These are phyloP conservation scores for Conus ventricosus DNA, from an alignment of 1,140 invertebrate genomes.

Conservation along the genomic window DNA sequence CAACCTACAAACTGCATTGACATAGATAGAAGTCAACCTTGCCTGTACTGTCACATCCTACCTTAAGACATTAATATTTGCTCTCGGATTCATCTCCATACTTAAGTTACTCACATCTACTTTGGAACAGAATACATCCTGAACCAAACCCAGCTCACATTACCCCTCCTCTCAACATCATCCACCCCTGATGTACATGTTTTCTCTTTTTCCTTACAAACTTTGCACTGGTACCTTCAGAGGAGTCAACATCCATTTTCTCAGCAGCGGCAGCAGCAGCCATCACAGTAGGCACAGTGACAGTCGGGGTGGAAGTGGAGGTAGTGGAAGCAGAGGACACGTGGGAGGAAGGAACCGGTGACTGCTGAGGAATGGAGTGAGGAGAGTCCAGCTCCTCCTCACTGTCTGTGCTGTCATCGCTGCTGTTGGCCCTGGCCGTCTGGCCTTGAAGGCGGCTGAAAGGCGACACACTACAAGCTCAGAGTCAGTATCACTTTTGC, in stretches of 20 bases:
- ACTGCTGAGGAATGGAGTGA: conserved; percentile 63
- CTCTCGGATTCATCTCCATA: too few relatives aligned
- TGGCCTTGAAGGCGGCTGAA: conserved; percentile 54
- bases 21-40: too few relatives aligned
- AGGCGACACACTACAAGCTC: background rate
- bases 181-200: too few relatives aligned
- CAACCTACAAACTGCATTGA: too few relatives aligned
- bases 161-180: too few relatives aligned
- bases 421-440: conserved; percentile 55
- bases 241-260: conserved; percentile 41
- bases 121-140: too few relatives aligned
- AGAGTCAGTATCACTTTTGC: background rate
- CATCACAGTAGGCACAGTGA: conserved; percentile 26
- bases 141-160: too few relatives aligned
- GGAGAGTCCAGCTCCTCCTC: conserved; percentile 73
- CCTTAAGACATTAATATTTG: too few relatives aligned
- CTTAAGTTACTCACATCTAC: too few relatives aligned
- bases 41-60: too few relatives aligned
- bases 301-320: background rate
- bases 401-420: conserved; percentile 70
- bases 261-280: conserved; percentile 21
- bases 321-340: conserved; percentile 59
- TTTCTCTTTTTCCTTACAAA: too few relatives aligned
- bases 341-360: conserved; percentile 34
- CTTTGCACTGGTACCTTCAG: background rate